phyloP scores from a whole-genome alignment of 2,797 vertebrate species.

The Onychomys arenicola region DNA sequence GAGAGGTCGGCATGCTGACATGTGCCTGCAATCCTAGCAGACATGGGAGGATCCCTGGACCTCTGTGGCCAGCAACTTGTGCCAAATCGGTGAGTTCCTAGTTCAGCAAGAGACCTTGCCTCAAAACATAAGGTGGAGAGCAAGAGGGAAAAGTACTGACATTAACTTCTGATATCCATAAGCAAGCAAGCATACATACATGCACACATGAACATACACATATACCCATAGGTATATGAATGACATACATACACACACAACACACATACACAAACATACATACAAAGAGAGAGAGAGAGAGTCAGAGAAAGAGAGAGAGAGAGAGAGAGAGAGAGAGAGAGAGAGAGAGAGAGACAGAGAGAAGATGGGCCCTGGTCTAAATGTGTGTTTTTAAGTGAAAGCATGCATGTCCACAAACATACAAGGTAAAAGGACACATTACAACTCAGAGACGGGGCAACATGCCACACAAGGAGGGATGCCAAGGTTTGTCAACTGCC shows the following conservation, averaged over 20 bases:
- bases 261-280: no score
- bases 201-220: background rate
- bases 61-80: background rate
- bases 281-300: no score
- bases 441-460: background rate
- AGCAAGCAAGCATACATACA: background rate
- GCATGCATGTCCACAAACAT: background rate
- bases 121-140: background rate
- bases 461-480: fast-evolving
- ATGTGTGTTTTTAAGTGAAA: background rate
- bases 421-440: fast-evolving
- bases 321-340: background rate
- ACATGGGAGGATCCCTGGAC: background rate
- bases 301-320: background rate
- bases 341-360: background rate
- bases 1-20: no score
- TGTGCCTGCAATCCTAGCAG: background rate
- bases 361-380: background rate
- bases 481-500: fast-evolving
- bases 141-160: background rate
- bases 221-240: no score
- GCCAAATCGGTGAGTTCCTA: background rate
- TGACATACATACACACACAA: no score
- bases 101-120: no score
- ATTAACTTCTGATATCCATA: background rate